phyloP scores from a whole-genome alignment of 2,113 vertebrate species.

The Plecotus auritus region DNA sequence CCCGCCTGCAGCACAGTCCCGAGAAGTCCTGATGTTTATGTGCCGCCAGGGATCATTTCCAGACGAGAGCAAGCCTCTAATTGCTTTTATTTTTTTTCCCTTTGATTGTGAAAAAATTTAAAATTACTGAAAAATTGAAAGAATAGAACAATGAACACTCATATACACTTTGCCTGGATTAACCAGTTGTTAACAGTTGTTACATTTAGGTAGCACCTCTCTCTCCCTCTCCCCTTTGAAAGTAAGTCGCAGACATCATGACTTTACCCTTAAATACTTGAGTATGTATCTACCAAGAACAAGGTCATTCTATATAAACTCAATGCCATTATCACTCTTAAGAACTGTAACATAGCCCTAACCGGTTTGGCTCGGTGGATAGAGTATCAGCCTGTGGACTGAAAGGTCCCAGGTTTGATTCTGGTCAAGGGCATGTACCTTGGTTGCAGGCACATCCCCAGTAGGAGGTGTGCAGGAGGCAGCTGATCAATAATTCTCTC shows the following conservation, averaged over 20 bases:
- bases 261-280: neutral
- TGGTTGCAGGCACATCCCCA: too few relatives aligned
- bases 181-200: neutral
- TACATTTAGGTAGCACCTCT: neutral
- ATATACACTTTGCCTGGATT: neutral
- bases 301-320: neutral
- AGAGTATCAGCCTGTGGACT: too few relatives aligned
- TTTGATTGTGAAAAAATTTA: neutral
- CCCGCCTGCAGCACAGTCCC: neutral
- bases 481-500: too few relatives aligned
- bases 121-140: neutral
- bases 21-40: neutral
- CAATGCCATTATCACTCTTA: neutral
- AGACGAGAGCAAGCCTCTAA: neutral
- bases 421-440: too few relatives aligned
- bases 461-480: too few relatives aligned
- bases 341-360: neutral
- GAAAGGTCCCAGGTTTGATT: too few relatives aligned
- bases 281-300: neutral
- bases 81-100: neutral
- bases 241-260: neutral
- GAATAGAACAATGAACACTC: neutral
- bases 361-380: too few relatives aligned
- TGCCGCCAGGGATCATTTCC: neutral
- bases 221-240: neutral